A percentile compares a stretch with the other conserved stretches of the same genome.
Conservation (phyloP, 2,797 vertebrate genomes). For the Florisuga fusca region DNA sequence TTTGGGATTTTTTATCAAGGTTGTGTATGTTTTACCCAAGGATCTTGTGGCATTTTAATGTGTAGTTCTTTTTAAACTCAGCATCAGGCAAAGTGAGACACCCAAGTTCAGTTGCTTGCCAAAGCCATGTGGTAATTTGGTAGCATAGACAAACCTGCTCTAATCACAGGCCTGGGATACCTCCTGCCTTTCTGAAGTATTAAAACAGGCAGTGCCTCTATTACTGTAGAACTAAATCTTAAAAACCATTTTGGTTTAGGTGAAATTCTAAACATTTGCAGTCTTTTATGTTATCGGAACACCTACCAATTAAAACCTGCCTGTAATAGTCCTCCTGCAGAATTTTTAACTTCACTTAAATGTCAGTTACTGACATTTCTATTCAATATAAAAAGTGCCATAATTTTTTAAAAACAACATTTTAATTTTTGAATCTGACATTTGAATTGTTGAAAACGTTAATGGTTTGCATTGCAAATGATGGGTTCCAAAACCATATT, state of each 20-base stretch:
- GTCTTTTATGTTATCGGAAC: background rate
- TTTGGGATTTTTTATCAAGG: background rate
- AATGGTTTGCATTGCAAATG: background rate
- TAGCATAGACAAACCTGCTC: background rate
- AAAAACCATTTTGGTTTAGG: background rate
- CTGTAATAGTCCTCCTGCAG: background rate
- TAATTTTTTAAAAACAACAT: background rate
- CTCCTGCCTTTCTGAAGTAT: background rate
- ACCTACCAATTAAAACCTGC: background rate
- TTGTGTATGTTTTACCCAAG: background rate
- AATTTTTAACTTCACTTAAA: background rate
- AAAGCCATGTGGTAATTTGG: background rate
- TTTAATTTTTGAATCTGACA: background rate
- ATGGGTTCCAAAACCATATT: background rate
- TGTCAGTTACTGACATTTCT: conserved; percentile 1
- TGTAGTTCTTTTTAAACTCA: background rate
- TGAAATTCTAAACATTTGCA: background rate
- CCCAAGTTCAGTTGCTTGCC: background rate
- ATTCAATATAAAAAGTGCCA: background rate
- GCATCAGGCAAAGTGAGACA: background rate
- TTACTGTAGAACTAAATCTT: background rate
- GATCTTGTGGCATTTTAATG: background rate
- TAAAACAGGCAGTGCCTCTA: background rate
- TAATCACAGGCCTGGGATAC: background rate
- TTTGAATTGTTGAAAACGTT: background rate